phyloP scores from a whole-genome alignment of 2,888 invertebrate species.

The Lordiphosa fenestrarum region DNA sequence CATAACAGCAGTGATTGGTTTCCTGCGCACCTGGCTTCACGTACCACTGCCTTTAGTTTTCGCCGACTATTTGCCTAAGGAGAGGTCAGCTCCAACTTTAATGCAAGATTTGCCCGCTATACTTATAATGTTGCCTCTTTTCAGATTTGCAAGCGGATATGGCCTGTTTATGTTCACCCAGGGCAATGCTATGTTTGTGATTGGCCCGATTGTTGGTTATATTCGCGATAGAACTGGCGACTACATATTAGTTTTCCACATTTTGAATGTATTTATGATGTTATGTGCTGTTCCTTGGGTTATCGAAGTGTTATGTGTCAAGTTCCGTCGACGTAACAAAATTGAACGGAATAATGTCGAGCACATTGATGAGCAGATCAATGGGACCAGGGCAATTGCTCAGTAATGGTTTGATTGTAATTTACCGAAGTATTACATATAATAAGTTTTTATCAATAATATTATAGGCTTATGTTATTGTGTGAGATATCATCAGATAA shows the following conservation, averaged over 20 bases:
- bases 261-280: conserved; percentile 85
- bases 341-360: conserved; percentile 54
- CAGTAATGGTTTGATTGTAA: conserved; percentile 10
- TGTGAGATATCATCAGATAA: no score
- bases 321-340: conserved; percentile 63
- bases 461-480: no score
- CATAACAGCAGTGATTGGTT: conserved; percentile 84
- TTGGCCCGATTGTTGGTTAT: conserved; percentile 86
- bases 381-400: conserved; percentile 5
- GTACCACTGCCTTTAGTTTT: conserved; percentile 87
- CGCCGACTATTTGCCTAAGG: conserved; percentile 85
- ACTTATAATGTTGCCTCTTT: not conserved
- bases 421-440: no score
- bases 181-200: conserved; percentile 85
- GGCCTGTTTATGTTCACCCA: conserved; percentile 87
- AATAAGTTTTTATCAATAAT: no score
- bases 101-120: not conserved
- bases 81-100: conserved; percentile 77
- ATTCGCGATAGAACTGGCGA: conserved; percentile 84
- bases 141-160: conserved; percentile 86
- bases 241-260: conserved; percentile 85
- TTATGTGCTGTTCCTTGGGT: conserved; percentile 87
- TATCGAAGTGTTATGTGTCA: conserved; percentile 81
- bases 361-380: conserved; percentile 14
- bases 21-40: conserved; percentile 86